Evolutionary conservation across 2,888 invertebrate genomes (phyloP), one percentile per base, ranked within the genome.

Genomic region (Caenorhabditis plicata): DNA sequence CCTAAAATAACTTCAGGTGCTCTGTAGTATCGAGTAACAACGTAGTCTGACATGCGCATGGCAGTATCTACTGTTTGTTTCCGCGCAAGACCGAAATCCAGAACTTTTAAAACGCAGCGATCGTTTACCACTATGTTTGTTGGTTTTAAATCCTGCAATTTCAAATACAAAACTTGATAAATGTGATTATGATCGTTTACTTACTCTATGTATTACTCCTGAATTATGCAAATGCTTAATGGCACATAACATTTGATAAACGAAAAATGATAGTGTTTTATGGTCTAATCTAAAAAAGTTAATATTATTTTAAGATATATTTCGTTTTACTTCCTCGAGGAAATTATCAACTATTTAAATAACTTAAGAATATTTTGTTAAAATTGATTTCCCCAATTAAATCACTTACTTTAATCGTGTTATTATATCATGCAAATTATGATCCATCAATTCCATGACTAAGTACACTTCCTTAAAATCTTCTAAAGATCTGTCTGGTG

Each of bases 71-170:
- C 62, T 27, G 65, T 71, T 40, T 71, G 94, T 49, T 96, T 95
- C 81, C 98, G 87, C 52, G 98, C 98, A 80, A 98, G 86, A 20
- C 98, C 98, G 83, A 98, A 99, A 85, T 98, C 98, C 80, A 98
- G 86, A 83, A 98, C 98, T 86, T 98, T 98, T 78, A 98, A 86
- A 73, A 95, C 95, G 85, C 98, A 99, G 85, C 96, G 95, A 71
- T 93, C 92, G 85, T 95, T 95, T 73, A 99, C 98, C 77, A 98
- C 98, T 81, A 98, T 98, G 86, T 98, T 98, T 85, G 94, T 95
- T 82, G 98, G 98, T 27, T 99, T 98, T 81, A 98, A 86, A 86
- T 98, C 98, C 94, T 95, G 33, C 8, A 63, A 15, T 13, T 2
- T n/a, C n/a, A n/a, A n/a, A n/a, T n/a, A 2, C 73, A 68, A 46